Conservation (phyloP, 2,797 vertebrate species). For the Heliangelus exortis region DNA sequence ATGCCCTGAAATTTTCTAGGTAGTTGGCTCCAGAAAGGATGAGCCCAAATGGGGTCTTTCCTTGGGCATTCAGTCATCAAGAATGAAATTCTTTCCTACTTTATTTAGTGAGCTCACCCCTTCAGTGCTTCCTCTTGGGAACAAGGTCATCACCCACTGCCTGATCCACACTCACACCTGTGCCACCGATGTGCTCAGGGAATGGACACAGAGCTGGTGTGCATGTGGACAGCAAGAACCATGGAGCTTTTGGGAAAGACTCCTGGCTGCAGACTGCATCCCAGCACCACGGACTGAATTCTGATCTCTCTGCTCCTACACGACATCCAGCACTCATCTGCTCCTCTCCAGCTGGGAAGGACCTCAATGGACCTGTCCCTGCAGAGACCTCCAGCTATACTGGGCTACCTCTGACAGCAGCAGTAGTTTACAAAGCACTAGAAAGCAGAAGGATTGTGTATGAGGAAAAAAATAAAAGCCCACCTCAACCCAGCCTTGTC, state of each 20-base stretch:
- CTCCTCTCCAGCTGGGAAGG: background rate
- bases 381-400: background rate
- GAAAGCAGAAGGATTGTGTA: background rate
- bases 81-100: background rate
- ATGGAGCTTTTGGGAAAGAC: background rate
- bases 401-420: background rate
- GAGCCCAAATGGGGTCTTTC: background rate
- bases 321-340: background rate
- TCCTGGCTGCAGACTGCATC: background rate
- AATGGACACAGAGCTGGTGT: too few species aligned
- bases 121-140: background rate
- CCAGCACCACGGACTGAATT: background rate
- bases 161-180: background rate
- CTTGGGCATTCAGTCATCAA: background rate
- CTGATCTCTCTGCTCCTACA: background rate
- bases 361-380: background rate
- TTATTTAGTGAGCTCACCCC: background rate
- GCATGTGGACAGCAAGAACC: accelerated
- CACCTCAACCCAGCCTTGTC: background rate
- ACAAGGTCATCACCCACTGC: background rate
- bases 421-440: background rate
- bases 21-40: background rate
- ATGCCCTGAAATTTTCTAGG: background rate
- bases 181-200: background rate
- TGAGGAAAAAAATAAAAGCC: background rate